Percentiles rank a stretch among this genome's conserved stretches.
Evolutionary conservation across 2,113 vertebrate genomes (phyloP).

Genomic region (Embiotoca jacksoni): DNA sequence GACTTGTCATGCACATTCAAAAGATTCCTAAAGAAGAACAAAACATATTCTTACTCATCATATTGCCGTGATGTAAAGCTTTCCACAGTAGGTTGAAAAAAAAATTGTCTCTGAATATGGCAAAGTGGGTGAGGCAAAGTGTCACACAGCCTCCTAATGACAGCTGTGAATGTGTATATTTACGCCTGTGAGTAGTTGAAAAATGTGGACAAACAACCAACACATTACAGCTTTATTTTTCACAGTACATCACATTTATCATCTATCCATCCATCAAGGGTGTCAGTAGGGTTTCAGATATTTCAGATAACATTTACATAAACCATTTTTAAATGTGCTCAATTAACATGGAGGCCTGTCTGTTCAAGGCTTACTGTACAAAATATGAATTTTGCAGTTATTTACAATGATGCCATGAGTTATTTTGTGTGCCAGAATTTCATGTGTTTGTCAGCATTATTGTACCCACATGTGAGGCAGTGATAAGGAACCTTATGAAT

Average conservation of each 20-base stretch:
- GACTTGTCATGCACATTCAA: constrained; percentile 41
- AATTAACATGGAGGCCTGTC: neutral
- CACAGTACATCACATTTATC: neutral
- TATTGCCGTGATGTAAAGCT: constrained; percentile 18
- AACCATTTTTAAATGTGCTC: neutral
- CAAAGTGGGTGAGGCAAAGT: constrained; percentile 9
- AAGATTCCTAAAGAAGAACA: constrained; percentile 30
- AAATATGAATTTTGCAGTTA: neutral
- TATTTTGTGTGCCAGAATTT: constrained; percentile 32
- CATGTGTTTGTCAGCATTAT: constrained; percentile 26
- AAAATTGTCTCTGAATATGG: neutral
- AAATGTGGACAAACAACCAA: neutral
- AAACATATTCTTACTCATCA: constrained; percentile 29
- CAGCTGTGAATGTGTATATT: neutral
- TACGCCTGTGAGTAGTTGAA: neutral
- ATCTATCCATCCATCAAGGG: too few relatives aligned
- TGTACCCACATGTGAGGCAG: constrained; percentile 37
- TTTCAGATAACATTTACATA: neutral
- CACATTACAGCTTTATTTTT: neutral
- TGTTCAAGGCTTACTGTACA: neutral
- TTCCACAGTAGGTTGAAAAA: constrained; percentile 11
- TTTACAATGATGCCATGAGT: constrained; percentile 27
- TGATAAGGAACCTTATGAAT: constrained; percentile 54
- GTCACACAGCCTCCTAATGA: constrained; percentile 4
- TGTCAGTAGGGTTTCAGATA: neutral